Base-by-base conservation (phyloP, 2,888 invertebrate species). In the Ceriagrion tenellum region DNA sequence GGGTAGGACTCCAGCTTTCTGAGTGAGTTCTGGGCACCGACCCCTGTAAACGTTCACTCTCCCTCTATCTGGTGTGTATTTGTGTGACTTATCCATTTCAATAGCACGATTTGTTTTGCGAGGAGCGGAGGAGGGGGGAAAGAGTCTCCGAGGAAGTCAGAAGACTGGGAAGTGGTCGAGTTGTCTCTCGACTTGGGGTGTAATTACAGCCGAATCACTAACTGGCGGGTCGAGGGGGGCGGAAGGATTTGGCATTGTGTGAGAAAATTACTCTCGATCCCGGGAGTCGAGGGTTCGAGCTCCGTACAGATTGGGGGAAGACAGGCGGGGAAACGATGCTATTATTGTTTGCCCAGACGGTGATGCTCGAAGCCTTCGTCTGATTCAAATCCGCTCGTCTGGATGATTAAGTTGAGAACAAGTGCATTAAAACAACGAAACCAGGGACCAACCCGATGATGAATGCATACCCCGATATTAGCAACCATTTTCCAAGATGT, bases 41-140 rank as follows among this genome's bases (percentile, higher is more conserved):
- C 59, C 59, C 69, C n/a, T n/a, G n/a, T 69, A 69, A 69, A 69
- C n/a, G n/a, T n/a, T 81, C 81, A 47, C 47, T 81, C 81, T 26
- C 26, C 16, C 26, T 35, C 26, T 35, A 12, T 81, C 13, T 16
- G 35, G 59, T 59, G 81, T 81, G n/a, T n/a, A n/a, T n/a, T n/a
- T n/a, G n/a, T n/a, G 81, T 81, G 81, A 81, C 30, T 81, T 81
- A 81, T 81, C 35, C 81, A 81, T 81, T 81, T 81, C 81, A 35
- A 81, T 81, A 35, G 3, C 30, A 59, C 20, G 59, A 81, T 81
- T 81, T 81, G 35, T 69, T 69, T 20, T n/a, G 23, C 69, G 30
- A 18, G 16, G 30, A 81, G n/a, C 6, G 35, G 35, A 81, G 35
- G 35, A 81, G 35, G 35, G 35, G 35, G 20, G 13, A 59, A 59